Evolutionary conservation across 2,113 vertebrate species (phyloP).

Genomic region (Pseudorasbora parva): DNA sequence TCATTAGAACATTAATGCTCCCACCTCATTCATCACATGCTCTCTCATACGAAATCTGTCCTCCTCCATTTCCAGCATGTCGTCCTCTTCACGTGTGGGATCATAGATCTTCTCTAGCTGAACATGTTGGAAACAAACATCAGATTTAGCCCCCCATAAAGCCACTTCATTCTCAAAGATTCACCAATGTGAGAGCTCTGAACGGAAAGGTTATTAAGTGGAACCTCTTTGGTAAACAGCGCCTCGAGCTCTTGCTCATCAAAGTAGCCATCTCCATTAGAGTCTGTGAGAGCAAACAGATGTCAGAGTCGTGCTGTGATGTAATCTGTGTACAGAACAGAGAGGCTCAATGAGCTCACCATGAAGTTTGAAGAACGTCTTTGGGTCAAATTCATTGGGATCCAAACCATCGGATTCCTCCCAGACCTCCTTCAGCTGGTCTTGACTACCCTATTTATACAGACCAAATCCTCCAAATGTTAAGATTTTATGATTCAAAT

Average conservation of each 20-base stretch:
- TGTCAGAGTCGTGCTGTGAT: background rate
- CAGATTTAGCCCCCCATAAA: background rate
- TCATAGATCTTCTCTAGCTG: constrained; percentile 93
- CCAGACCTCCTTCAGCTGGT: constrained; percentile 96
- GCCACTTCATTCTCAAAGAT: background rate
- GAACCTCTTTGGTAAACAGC: constrained; percentile 93
- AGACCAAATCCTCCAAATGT: background rate
- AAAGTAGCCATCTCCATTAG: constrained; percentile 88
- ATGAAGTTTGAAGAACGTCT: constrained; percentile 95
- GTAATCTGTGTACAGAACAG: background rate
- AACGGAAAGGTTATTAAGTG: background rate
- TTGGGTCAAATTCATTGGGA: constrained; percentile 89
- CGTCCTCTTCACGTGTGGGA: constrained; percentile 87
- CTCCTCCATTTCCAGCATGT: constrained; percentile 95
- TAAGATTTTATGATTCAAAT: background rate
- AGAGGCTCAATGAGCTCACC: constrained; percentile 75
- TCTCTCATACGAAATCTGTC: constrained; percentile 93
- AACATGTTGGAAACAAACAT: constrained; percentile 15
- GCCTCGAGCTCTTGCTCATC: constrained; percentile 95
- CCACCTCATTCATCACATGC: constrained; percentile 92
- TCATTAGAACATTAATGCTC: background rate
- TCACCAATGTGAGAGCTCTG: background rate
- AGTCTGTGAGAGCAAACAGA: constrained; percentile 76
- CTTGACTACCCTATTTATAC: constrained; percentile 86
- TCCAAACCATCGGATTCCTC: constrained; percentile 90